A percentile compares a stretch with the other conserved stretches of the same genome.
Conservation (phyloP, 2,888 invertebrate genomes). For the Ypsolopha scabrella region DNA sequence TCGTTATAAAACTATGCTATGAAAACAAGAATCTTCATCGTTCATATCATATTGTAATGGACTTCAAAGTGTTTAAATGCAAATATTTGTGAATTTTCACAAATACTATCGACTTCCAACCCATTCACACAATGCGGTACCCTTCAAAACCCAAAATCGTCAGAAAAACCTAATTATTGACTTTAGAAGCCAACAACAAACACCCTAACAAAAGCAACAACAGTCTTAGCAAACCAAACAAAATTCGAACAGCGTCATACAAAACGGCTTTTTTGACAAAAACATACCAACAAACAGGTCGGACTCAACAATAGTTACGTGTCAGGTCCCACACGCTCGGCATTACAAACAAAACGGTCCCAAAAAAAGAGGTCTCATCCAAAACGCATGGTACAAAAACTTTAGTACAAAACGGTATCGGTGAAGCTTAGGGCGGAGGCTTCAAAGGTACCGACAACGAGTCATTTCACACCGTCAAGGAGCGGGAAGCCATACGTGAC, state of each 20-base stretch:
- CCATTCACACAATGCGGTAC: too few species aligned
- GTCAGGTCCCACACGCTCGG: constrained; percentile 68
- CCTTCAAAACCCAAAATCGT: not conserved
- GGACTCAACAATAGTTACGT: constrained; percentile 62
- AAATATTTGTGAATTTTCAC: too few species aligned
- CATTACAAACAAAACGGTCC: constrained; percentile 52
- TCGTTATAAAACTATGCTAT: too few species aligned
- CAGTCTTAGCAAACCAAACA: constrained; percentile 18
- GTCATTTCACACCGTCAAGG: constrained; percentile 60
- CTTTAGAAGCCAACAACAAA: constrained; percentile 1
- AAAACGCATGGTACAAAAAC: constrained; percentile 60
- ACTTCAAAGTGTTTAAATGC: too few species aligned
- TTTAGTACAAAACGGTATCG: constrained; percentile 45
- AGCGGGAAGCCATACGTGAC: constrained; percentile 38
- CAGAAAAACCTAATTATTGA: not conserved
- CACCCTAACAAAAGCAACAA: not conserved
- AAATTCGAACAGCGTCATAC: constrained; percentile 20
- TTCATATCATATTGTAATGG: too few species aligned
- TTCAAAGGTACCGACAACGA: constrained; percentile 48
- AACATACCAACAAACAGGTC: constrained; percentile 53
- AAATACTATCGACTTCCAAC: too few species aligned
- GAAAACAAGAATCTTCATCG: too few species aligned
- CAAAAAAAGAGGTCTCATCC: constrained; percentile 59
- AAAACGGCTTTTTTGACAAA: constrained; percentile 23
- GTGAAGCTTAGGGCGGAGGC: constrained; percentile 31